Conservation (phyloP, 2,888 invertebrate genomes). For the Imbricaverruca yamaguchii region DNA sequence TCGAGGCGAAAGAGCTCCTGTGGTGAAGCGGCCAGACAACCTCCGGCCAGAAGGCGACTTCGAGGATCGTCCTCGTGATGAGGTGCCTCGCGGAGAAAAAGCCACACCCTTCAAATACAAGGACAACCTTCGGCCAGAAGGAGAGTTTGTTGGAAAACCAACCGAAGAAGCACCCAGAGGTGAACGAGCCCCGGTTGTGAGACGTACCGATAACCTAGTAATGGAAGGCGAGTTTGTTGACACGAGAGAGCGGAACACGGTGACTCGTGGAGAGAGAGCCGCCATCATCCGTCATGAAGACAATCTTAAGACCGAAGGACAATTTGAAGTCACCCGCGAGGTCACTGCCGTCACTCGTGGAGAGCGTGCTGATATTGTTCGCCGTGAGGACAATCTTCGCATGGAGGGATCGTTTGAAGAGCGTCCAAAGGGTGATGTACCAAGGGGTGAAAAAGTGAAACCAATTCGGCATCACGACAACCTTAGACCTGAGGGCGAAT, state of each 20-base stretch:
- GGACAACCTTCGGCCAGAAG: slow-evolving; percentile 33
- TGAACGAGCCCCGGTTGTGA: slow-evolving; percentile 29
- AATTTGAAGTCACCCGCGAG: slow-evolving; percentile 45
- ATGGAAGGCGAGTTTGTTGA: slow-evolving; percentile 50
- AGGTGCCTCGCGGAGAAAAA: slow-evolving; percentile 42
- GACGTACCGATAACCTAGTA: slow-evolving; percentile 55
- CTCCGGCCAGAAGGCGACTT: slow-evolving; percentile 31
- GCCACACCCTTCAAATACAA: slow-evolving; percentile 44
- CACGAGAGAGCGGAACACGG: slow-evolving; percentile 37
- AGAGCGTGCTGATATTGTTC: slow-evolving; percentile 33
- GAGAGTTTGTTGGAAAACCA: slow-evolving; percentile 30
- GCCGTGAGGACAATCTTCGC: slow-evolving; percentile 34
- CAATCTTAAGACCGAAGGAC: slow-evolving; percentile 40
- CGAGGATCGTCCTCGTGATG: slow-evolving; percentile 24
- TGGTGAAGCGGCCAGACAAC: not conserved
- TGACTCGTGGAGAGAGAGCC: slow-evolving; percentile 47
- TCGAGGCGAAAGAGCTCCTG: slow-evolving; percentile 28
- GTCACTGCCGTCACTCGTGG: slow-evolving; percentile 44
- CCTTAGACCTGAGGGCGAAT: slow-evolving; percentile 31
- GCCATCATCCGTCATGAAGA: slow-evolving; percentile 37
- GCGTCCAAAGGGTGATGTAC: slow-evolving; percentile 24
- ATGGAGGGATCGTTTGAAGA: slow-evolving; percentile 33
- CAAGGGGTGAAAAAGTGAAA: slow-evolving; percentile 24
- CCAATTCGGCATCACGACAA: not conserved
- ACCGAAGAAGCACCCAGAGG: slow-evolving; percentile 26